A percentile compares a stretch with the other conserved stretches of the same genome.
Evolutionary conservation across 2,888 invertebrate species (phyloP).

Genomic region (Bursaphelenchus okinawaensis): DNA sequence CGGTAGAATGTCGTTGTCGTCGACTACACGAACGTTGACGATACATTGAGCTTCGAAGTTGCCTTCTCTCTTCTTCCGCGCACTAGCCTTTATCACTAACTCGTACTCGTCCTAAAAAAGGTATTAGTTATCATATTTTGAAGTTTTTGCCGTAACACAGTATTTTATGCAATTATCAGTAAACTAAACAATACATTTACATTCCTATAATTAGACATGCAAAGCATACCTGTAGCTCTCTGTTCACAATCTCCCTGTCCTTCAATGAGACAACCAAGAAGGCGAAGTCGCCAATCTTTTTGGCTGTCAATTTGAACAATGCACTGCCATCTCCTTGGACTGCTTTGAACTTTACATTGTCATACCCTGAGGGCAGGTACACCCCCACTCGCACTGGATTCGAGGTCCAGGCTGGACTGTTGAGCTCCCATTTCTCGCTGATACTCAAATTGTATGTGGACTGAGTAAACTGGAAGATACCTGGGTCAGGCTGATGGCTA

Average conservation of each 20-base stretch:
- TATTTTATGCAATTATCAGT: no score
- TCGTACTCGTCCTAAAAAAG: constrained; percentile 38
- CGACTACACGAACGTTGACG: constrained; percentile 55
- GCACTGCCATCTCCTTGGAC: constrained; percentile 59
- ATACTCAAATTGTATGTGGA: constrained; percentile 79
- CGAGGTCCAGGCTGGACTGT: constrained; percentile 1
- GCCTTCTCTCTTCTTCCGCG: constrained; percentile 60
- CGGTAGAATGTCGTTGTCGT: constrained; percentile 67
- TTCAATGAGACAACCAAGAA: constrained; percentile 82
- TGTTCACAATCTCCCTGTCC: constrained; percentile 81
- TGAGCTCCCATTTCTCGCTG: constrained; percentile 71
- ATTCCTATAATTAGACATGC: no score
- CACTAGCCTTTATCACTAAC: constrained; percentile 68
- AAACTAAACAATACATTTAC: no score
- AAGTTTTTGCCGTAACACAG: no score
- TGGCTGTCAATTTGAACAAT: constrained; percentile 40
- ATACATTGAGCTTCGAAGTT: constrained; percentile 50
- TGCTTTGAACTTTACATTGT: constrained; percentile 74
- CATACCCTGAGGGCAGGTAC: constrained; percentile 60
- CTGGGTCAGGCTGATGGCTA: constrained; percentile 5
- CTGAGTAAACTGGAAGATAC: constrained; percentile 69
- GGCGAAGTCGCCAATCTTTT: constrained; percentile 80
- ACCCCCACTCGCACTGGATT: constrained; percentile 72
- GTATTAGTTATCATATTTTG: background rate
- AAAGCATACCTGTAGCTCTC: constrained; percentile 75